These are phyloP conservation scores for Microtus montanus DNA, from an alignment of 2,113 vertebrate genomes.

Conservation along the genomic window DNA sequence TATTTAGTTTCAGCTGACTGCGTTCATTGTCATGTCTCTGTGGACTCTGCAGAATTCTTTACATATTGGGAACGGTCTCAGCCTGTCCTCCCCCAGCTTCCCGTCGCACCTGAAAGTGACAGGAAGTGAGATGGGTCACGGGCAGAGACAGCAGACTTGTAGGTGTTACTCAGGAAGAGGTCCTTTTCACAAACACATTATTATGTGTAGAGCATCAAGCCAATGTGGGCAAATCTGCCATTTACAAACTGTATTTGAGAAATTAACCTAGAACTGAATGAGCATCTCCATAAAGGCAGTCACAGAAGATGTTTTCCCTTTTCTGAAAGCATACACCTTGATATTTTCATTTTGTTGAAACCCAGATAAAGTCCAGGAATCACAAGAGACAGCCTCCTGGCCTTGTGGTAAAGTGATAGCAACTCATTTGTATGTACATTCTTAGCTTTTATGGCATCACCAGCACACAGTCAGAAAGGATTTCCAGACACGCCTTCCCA, in stretches of 20 bases:
- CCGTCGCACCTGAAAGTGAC: not conserved
- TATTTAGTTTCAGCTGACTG: slow-evolving; percentile 61
- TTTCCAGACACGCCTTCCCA: not conserved
- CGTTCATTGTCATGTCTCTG: slow-evolving; percentile 31
- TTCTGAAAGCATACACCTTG: not conserved
- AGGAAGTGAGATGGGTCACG: not conserved
- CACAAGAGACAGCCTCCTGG: not conserved
- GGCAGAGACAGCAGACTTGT: not conserved
- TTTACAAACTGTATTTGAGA: slow-evolving; percentile 23
- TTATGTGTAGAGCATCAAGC: not conserved
- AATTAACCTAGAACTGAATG: not conserved
- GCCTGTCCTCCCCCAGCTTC: not conserved
- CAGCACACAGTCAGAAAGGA: not conserved
- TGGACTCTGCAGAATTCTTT: not conserved
- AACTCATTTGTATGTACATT: not conserved
- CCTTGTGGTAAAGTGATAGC: not conserved
- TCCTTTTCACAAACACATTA: not conserved
- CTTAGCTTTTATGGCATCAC: not conserved
- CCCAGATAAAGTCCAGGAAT: not conserved
- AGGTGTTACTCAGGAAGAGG: not conserved
- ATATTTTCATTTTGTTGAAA: not conserved
- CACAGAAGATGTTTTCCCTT: not conserved
- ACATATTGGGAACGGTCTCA: slow-evolving; percentile 1
- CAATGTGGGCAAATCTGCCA: not conserved
- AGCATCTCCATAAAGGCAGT: not conserved